These are phyloP conservation scores for Meda fulgida DNA, from an alignment of 2,797 vertebrate genomes.

Conservation along the genomic window DNA sequence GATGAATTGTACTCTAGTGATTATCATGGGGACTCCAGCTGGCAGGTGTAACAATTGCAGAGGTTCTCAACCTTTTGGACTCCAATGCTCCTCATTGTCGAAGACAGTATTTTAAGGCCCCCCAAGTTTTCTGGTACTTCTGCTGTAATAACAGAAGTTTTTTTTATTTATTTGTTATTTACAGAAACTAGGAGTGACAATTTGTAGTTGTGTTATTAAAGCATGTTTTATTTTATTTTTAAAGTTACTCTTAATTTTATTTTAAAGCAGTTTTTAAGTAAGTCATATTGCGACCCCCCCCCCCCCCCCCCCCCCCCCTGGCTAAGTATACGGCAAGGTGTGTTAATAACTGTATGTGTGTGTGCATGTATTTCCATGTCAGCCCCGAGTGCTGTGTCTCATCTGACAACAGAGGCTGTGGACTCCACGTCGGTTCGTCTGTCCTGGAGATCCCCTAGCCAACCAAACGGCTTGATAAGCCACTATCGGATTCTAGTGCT, in stretches of 20 bases:
- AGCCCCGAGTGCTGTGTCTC: conserved; percentile 89
- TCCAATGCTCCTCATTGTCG: too few relatives aligned
- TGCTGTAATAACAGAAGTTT: too few relatives aligned
- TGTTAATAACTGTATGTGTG: conserved; percentile 30
- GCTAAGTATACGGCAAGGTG: conserved; percentile 43
- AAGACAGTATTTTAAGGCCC: too few relatives aligned
- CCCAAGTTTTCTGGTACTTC: too few relatives aligned
- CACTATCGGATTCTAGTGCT: conserved; percentile 88
- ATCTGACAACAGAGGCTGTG: conserved; percentile 81
- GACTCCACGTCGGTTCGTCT: conserved; percentile 88
- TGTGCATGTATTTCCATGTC: conserved; percentile 19
- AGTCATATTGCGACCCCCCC: neutral
- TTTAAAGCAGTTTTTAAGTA: neutral
- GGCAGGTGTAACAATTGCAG: too few relatives aligned
- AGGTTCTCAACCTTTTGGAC: too few relatives aligned
- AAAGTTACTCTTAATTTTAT: neutral
- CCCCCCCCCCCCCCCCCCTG: too few relatives aligned
- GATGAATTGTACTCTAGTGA: too few relatives aligned
- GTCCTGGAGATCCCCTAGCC: conserved; percentile 86
- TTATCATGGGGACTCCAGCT: too few relatives aligned
- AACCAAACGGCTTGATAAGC: conserved; percentile 91
- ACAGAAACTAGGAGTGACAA: neutral
- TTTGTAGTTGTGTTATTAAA: neutral
- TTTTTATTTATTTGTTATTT: too few relatives aligned
- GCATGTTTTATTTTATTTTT: neutral